Base-by-base conservation (phyloP, 2,888 invertebrate genomes). In the Uloborus plumipes region DNA sequence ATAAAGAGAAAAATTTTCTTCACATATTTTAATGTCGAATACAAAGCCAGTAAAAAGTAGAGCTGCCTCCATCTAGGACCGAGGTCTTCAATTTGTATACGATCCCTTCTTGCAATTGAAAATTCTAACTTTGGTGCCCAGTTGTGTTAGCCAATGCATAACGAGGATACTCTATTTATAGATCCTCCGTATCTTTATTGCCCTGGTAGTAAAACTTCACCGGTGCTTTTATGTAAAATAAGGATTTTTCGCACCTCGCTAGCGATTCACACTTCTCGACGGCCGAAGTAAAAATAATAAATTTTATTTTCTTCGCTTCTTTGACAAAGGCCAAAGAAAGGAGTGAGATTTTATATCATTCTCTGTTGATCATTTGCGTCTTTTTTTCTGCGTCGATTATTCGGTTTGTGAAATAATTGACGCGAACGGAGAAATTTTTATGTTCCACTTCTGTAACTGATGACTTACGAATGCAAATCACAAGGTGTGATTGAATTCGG, bases 221-320 rank as follows among this genome's bases (percentile, higher is more conserved):
- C 31, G n/a, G 13, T 62, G 31, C 31, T 62, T 62, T 62, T 62
- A 62, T 62, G 62, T 62, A 62, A 62, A 62, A 62, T 26, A 62
- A 14, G 31, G 26, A 62, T 62, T 62, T 62, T 62, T 62, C 62
- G 26, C 62, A 62, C 62, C 62, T 62, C 31, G 14, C 31, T n/a
- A 16, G 26, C 31, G 31, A 26, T 62, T 62, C n/a, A 3, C n/a
- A 31, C 39, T 31, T 11, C 31, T 26, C 62, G 14, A 16, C 31
- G 26, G 31, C 39, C 39, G 62, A 13, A n/a, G 31, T 62, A 31
- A 62, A 62, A 62, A 62, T 62, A 62, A 62, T 62, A 62, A 62
- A 62, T 62, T 62, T 62, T 62, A 62, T 62, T 62, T 62, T n/a
- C 31, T n/a, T n/a, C 31, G 62, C 31, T 59, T 26, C 39, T 39